A percentile compares a stretch with the other conserved stretches of the same genome.
Conservation (phyloP, 2,888 invertebrate genomes). For the Synanthedon andrenaeformis region DNA sequence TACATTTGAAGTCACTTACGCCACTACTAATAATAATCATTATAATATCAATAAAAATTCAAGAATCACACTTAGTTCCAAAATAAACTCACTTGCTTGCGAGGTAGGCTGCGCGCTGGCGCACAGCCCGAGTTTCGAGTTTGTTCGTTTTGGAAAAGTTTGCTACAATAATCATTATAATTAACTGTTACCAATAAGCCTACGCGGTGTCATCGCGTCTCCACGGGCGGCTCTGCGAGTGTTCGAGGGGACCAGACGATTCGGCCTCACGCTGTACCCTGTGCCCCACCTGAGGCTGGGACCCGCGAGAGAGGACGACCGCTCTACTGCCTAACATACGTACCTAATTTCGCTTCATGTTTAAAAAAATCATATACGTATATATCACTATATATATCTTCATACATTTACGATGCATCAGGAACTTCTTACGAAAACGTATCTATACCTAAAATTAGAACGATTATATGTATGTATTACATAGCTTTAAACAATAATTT, state of each 20-base stretch:
- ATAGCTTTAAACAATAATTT: slow-evolving; percentile 72
- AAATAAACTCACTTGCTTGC: slow-evolving; percentile 82
- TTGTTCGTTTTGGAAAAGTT: slow-evolving; percentile 73
- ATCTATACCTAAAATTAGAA: slow-evolving; percentile 71
- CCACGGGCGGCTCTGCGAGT: slow-evolving; percentile 39
- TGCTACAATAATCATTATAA: slow-evolving; percentile 70
- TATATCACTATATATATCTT: slow-evolving; percentile 67
- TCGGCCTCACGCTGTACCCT: not conserved
- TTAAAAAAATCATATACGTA: slow-evolving; percentile 71
- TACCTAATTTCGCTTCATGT: slow-evolving; percentile 68
- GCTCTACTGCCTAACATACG: slow-evolving; percentile 69
- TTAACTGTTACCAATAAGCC: slow-evolving; percentile 69
- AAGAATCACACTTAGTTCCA: slow-evolving; percentile 82
- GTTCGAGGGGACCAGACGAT: not conserved
- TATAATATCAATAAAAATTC: slow-evolving; percentile 73
- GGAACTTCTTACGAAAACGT: slow-evolving; percentile 72
- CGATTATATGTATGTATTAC: slow-evolving; percentile 73
- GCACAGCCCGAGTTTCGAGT: slow-evolving; percentile 72
- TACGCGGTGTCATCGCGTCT: slow-evolving; percentile 64
- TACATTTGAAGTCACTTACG: slow-evolving; percentile 60
- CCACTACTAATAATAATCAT: slow-evolving; percentile 69
- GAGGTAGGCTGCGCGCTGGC: slow-evolving; percentile 75
- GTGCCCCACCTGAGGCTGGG: slow-evolving; percentile 6
- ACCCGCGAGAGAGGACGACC: slow-evolving; percentile 62
- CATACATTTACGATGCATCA: slow-evolving; percentile 71